Evolutionary conservation across 2,113 vertebrate species (phyloP), one percentile per base, ranked within the genome.

Genomic region (Alethe castanea): DNA sequence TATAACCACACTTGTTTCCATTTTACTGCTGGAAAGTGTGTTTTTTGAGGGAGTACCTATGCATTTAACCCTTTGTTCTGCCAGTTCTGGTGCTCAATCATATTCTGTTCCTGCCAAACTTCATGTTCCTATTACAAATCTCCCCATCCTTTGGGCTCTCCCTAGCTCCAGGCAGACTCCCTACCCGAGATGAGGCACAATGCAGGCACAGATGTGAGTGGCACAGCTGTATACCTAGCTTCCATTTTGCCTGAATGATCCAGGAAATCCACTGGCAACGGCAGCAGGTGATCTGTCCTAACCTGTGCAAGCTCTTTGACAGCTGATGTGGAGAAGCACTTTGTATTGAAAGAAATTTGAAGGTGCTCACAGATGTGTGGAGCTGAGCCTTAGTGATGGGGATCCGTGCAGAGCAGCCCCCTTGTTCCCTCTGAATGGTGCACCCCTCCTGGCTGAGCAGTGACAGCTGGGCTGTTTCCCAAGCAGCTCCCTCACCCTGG

Each of bases 221-320:
- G 12, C 6, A 4, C 50, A 71, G 24, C n/a, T 71, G 6, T 17
- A 18, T 23, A 24, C 14, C 38, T 9, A 25, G 12, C 14, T 86
- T 35, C 38, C 16, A 20, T n/a, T 65, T 66, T 60, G 6, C 25
- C 17, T 25, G 54, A 50, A 59, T 40, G 3, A 72, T 40, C 31
- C 67, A 36, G 53, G 6, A 31, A 81, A 67, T 12, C n/a, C 14
- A 1, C 29, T 50, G 17, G 10, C 33, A 72, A 17, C 4, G 8
- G 18, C 53, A 76, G 44, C 22, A 38, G 35, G 40, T 0, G 0
- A 25, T 19, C 45, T 3, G 5, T 26, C n/a, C 40, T 69, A 66
- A 20, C 15, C 42, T 26, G 19, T 10, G 44, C 57, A 50, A 33
- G 29, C 4, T 7, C 26, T 72, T 81, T 14, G 24, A n/a, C 12